Evolutionary conservation across 2,797 vertebrate species (phyloP).

Genomic region (Psittacula echo): DNA sequence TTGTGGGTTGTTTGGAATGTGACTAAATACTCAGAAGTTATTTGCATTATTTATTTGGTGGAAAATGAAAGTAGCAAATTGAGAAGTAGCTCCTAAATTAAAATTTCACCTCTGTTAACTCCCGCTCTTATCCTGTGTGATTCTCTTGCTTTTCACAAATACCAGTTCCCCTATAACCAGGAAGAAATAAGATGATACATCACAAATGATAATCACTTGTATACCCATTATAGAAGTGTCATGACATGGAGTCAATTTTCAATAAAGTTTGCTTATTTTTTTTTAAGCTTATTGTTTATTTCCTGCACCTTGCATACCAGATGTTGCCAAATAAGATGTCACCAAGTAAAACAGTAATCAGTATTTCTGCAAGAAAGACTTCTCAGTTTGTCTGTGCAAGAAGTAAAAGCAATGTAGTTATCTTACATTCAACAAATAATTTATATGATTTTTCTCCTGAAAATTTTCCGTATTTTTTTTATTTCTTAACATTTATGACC

Average conservation of each 20-base stretch:
- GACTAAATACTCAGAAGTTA: neutral
- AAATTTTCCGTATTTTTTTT: neutral
- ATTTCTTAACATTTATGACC: neutral
- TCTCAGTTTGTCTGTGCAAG: neutral
- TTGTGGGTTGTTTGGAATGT: neutral
- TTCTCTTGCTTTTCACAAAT: neutral
- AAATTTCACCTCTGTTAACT: neutral
- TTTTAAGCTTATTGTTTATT: neutral
- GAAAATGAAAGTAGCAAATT: neutral
- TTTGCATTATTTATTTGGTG: neutral
- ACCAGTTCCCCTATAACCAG: neutral
- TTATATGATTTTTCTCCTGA: neutral
- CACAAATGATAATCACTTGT: neutral
- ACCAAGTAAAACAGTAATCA: neutral
- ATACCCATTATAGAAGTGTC: neutral
- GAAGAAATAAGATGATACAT: neutral
- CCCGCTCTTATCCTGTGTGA: neutral
- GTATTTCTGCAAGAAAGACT: neutral
- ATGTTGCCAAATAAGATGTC: neutral
- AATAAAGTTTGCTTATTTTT: neutral
- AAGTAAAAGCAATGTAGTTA: neutral
- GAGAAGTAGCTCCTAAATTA: neutral
- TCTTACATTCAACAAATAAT: neutral
- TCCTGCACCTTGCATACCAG: neutral
- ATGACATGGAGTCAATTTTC: neutral